Evolutionary conservation across 2,113 vertebrate species (phyloP).

Genomic region (Dipodomys ordii): DNA sequence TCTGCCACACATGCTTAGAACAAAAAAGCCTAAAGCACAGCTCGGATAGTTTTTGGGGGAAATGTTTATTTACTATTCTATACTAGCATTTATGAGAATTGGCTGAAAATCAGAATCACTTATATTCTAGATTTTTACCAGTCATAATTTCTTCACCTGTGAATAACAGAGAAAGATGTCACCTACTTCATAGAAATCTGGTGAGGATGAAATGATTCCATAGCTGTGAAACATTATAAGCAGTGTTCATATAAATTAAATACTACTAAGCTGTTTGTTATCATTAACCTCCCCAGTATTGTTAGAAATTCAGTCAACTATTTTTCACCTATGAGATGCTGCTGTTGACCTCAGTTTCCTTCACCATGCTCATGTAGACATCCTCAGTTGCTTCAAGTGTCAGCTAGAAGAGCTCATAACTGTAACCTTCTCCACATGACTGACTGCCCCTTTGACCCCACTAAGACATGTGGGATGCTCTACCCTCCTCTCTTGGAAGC

Average conservation of each 20-base stretch:
- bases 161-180: background rate
- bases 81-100: background rate
- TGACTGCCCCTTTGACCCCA: background rate
- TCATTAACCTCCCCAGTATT: background rate
- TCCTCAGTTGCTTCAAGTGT: background rate
- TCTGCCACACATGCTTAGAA: slow-evolving; percentile 36
- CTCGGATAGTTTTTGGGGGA: background rate
- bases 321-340: background rate
- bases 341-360: background rate
- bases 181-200: background rate
- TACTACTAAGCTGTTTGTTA: background rate
- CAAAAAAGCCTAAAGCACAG: background rate
- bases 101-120: background rate
- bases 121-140: background rate
- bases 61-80: background rate
- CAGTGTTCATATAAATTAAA: background rate
- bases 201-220: background rate
- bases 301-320: background rate
- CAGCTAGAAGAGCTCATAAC: background rate
- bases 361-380: background rate
- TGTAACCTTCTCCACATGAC: background rate
- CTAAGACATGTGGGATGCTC: background rate
- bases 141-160: background rate
- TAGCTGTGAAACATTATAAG: background rate
- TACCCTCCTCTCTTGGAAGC: background rate